Percentiles rank a stretch among this genome's conserved stretches.
phyloP scores from a whole-genome alignment of 1,140 invertebrate species.

The Drosophila obscura region DNA sequence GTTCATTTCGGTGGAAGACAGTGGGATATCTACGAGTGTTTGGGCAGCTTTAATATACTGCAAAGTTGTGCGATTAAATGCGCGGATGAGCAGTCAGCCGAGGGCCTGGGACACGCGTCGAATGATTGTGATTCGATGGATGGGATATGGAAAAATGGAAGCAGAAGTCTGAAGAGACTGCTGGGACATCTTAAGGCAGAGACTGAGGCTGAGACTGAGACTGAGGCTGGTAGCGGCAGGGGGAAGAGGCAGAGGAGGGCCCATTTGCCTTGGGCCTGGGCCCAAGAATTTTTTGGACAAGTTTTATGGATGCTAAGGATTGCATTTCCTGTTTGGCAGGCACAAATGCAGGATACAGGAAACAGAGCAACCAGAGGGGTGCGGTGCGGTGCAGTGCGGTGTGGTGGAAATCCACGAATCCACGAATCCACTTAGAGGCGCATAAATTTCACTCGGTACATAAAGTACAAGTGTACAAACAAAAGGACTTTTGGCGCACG shows the following conservation, averaged over 20 bases:
- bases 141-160: too few species aligned
- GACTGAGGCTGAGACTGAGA: constrained; percentile 3
- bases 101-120: constrained; percentile 63
- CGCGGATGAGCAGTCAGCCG: constrained; percentile 28
- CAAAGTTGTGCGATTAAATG: constrained; percentile 71
- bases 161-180: too few species aligned
- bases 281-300: constrained; percentile 45
- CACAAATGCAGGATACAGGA: constrained; percentile 55
- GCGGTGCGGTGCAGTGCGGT: neutral
- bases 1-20: constrained; percentile 36
- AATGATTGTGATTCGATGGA: constrained; percentile 67
- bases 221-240: neutral
- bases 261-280: neutral
- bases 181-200: neutral
- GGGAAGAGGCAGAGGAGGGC: too few species aligned
- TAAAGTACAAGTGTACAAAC: constrained; percentile 79
- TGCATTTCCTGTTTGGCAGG: constrained; percentile 71
- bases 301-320: constrained; percentile 59
- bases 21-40: neutral
- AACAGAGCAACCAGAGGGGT: constrained; percentile 32
- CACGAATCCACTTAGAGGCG: constrained; percentile 81
- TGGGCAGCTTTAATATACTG: constrained; percentile 18
- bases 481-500: constrained; percentile 75
- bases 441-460: constrained; percentile 73
- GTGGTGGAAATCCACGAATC: constrained; percentile 67